Evolutionary conservation across 2,113 vertebrate genomes (phyloP).

Genomic region (Nycticorax nycticorax): DNA sequence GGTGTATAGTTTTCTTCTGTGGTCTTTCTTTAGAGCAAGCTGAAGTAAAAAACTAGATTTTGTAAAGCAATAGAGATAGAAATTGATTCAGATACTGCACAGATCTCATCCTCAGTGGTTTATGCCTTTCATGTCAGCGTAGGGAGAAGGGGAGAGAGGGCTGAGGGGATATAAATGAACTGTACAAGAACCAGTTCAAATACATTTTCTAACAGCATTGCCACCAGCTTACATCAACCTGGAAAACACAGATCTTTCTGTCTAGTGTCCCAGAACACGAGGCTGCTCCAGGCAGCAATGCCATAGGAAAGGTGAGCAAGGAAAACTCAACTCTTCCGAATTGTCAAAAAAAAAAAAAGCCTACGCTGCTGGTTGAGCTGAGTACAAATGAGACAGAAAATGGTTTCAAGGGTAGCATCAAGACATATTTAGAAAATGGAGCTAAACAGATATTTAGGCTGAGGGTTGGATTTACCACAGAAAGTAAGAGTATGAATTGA

Average conservation of each 20-base stretch:
- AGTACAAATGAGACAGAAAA: neutral
- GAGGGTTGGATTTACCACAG: neutral
- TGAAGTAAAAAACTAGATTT: neutral
- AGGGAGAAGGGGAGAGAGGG: neutral
- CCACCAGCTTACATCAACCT: neutral
- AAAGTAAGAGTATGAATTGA: neutral
- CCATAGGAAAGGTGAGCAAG: neutral
- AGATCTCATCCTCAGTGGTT: neutral
- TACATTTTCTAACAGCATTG: neutral
- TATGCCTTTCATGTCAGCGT: neutral
- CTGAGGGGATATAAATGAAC: neutral
- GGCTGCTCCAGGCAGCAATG: neutral
- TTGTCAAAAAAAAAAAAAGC: neutral
- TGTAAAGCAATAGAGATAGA: neutral
- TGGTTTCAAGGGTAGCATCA: neutral
- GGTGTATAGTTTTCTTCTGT: neutral
- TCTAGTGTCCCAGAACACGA: neutral
- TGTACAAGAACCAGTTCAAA: neutral
- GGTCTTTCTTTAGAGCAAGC: neutral
- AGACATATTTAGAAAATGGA: neutral
- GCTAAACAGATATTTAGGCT: neutral
- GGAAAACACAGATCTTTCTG: neutral
- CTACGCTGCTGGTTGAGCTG: neutral
- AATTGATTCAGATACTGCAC: neutral
- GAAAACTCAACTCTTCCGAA: neutral